A percentile compares a stretch with the other conserved stretches of the same genome.
Conservation (phyloP, 2,113 vertebrate genomes). For the Misgurnus mizolepis region DNA sequence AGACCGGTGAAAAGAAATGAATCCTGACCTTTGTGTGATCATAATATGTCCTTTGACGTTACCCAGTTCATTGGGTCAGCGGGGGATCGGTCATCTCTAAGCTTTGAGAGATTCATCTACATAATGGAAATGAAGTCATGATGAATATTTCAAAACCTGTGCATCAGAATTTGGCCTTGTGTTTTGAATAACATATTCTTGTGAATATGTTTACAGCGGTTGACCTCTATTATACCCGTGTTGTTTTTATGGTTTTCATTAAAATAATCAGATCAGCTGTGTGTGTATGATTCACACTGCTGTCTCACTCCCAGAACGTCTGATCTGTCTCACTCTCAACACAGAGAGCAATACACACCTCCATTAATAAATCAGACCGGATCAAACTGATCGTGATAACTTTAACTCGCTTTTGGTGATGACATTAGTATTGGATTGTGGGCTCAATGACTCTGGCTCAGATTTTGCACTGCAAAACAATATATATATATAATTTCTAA, state of each 20-base stretch:
- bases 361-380: neutral
- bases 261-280: neutral
- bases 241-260: slow-evolving; percentile 24
- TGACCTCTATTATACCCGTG: slow-evolving; percentile 30
- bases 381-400: neutral
- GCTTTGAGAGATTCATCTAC: slow-evolving; percentile 57
- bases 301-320: too few relatives aligned
- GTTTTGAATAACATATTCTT: neutral
- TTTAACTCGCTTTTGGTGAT: too few relatives aligned
- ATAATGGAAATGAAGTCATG: slow-evolving; percentile 60
- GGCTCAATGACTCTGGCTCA: too few relatives aligned
- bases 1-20: slow-evolving; percentile 58
- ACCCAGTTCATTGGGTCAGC: slow-evolving; percentile 52
- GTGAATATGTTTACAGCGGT: slow-evolving; percentile 13
- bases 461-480: too few relatives aligned
- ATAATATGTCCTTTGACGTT: slow-evolving; percentile 60
- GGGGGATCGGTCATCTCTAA: slow-evolving; percentile 44
- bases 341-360: too few relatives aligned
- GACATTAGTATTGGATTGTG: too few relatives aligned
- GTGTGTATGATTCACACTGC: too few relatives aligned
- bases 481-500: too few relatives aligned
- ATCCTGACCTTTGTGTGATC: slow-evolving; percentile 54
- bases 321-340: too few relatives aligned
- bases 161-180: neutral
- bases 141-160: slow-evolving; percentile 57